Base-by-base conservation (phyloP, 2,888 invertebrate species). In the Psococerastis gibbosa region DNA sequence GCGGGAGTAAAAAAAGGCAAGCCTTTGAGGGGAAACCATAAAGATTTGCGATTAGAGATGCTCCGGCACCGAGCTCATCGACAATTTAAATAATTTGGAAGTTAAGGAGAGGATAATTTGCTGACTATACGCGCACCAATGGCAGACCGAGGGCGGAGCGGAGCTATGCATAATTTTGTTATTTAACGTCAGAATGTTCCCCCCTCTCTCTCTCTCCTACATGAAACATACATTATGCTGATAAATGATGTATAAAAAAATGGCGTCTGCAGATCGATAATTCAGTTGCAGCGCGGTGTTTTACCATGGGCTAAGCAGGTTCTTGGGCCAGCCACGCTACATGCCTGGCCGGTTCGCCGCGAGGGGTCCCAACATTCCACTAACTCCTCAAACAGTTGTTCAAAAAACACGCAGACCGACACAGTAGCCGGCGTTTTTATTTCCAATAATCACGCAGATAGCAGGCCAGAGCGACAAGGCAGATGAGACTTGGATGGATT, bases 31-130 rank as follows among this genome's bases (percentile, higher is more conserved):
- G 6, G 20, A 38, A 38, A 38, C 38, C 38, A 38, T 38, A 38
- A 38, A 38, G 38, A 38, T 38, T 38, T 15, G 20, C 20, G 38
- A 38, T 38, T 38, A 38, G 18, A 9, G 27, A 27, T 20, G 38
- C 18, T 20, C 38, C 18, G n/a, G 22, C 20, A 22, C 38, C 22
- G 38, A 38, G 17, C 38, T 20, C 22, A 38, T 38, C 17, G n/a
- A 38, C 20, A 38, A 38, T 38, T 38, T 38, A 22, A 38, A 38
- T 38, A 38, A 38, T 38, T 38, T 18, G 16, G 18, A 38, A 38
- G 16, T 38, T 38, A 38, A 38, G 22, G 11, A 38, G n/a, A n/a
- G 38, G 17, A 38, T 38, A 38, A 17, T 38, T 20, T 38, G 38
- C 38, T 38, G 22, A 38, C 22, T 38, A 13, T 16, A 16, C 17